Conservation (phyloP, 2,113 vertebrate genomes). For the Gadus macrocephalus region DNA sequence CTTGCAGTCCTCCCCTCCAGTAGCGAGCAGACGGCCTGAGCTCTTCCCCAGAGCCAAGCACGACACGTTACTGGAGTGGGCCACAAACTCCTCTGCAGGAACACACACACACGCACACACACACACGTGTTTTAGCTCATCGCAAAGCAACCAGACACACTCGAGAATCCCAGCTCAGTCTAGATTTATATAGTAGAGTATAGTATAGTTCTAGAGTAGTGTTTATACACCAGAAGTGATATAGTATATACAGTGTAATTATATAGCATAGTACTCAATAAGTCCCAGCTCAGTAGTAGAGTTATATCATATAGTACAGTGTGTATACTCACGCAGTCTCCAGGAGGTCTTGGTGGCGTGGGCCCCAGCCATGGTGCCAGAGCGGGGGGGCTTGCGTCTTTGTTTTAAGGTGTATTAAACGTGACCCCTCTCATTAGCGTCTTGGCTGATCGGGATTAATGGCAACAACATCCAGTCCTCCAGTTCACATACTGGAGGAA, state of each 20-base stretch:
- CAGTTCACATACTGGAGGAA: no score
- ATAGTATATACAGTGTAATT: no score
- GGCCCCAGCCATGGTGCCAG: constrained; percentile 77
- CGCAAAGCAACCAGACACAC: background rate
- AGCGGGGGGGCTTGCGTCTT: constrained; percentile 1
- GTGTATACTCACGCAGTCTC: constrained; percentile 86
- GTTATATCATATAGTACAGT: no score
- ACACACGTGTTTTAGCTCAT: background rate
- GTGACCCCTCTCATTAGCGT: background rate
- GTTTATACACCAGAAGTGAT: no score
- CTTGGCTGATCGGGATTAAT: no score
- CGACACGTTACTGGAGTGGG: constrained; percentile 86
- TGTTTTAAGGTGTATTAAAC: background rate
- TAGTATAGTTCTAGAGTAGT: no score
- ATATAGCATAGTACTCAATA: no score
- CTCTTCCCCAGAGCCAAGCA: constrained; percentile 86
- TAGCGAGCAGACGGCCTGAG: constrained; percentile 88
- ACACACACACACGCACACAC: background rate
- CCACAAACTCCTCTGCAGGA: constrained; percentile 85
- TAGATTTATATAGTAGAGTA: background rate
- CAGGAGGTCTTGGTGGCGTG: constrained; percentile 86
- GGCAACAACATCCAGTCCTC: no score
- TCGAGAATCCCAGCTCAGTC: background rate
- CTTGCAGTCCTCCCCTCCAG: constrained; percentile 89
- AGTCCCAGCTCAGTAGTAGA: no score